These are phyloP conservation scores for Steinernema feltiae DNA, from an alignment of 1,140 invertebrate species.

Conservation along the genomic window DNA sequence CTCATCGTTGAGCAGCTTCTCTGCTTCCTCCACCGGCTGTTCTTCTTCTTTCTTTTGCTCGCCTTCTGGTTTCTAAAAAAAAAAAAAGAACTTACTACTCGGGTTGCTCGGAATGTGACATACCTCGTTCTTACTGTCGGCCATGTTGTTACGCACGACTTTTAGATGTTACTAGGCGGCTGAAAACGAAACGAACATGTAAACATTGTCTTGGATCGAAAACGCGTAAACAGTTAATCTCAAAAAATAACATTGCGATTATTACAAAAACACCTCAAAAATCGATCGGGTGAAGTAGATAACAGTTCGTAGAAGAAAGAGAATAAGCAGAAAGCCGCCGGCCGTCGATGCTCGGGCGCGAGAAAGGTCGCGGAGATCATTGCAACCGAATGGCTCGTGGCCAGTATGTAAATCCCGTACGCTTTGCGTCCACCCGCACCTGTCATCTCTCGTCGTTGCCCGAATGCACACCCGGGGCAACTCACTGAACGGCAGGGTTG, in stretches of 20 bases:
- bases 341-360: too few species aligned
- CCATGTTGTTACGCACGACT: slow-evolving; percentile 24
- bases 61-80: slow-evolving; percentile 18
- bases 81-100: too few species aligned
- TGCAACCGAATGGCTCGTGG: too few species aligned
- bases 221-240: slow-evolving; percentile 10
- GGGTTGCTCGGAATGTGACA: slow-evolving; percentile 10
- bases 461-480: too few species aligned
- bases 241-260: not conserved
- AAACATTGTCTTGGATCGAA: not conserved
- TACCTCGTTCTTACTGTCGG: slow-evolving; percentile 31
- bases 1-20: slow-evolving; percentile 19
- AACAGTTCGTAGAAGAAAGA: not conserved
- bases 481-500: too few species aligned
- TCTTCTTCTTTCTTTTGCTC: slow-evolving; percentile 18
- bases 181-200: not conserved
- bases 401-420: too few species aligned
- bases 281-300: too few species aligned
- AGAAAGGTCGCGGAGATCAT: too few species aligned
- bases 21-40: slow-evolving; percentile 9
- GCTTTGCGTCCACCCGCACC: too few species aligned
- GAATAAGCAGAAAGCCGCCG: too few species aligned
- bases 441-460: too few species aligned
- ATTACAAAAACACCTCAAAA: not conserved
- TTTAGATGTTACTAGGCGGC: slow-evolving; percentile 26